Evolutionary conservation across 2,888 invertebrate species (phyloP).

Genomic region (Hyposoter dolosus): DNA sequence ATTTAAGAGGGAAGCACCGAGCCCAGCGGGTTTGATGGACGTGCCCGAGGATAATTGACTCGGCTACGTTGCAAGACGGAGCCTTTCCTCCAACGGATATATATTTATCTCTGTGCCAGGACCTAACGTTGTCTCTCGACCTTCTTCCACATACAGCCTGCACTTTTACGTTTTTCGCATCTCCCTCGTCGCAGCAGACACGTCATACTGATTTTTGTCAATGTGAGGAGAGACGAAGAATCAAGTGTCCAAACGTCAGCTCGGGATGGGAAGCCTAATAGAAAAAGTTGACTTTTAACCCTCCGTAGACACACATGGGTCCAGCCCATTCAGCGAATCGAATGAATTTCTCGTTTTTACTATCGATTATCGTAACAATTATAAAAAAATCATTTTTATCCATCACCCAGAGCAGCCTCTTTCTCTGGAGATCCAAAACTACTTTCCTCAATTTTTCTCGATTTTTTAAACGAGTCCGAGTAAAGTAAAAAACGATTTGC

Average conservation of each 20-base stretch:
- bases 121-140: slow-evolving; percentile 45
- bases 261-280: not conserved
- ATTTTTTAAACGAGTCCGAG: too few species aligned
- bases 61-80: slow-evolving; percentile 20
- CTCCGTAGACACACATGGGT: too few species aligned
- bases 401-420: too few species aligned
- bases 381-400: too few species aligned
- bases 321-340: too few species aligned
- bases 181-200: slow-evolving; percentile 22
- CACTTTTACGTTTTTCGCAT: slow-evolving; percentile 46
- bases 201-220: slow-evolving; percentile 37
- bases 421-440: too few species aligned
- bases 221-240: not conserved
- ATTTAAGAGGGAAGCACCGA: slow-evolving; percentile 54
- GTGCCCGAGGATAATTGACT: slow-evolving; percentile 64
- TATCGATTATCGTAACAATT: too few species aligned
- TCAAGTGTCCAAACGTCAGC: not conserved
- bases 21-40: slow-evolving; percentile 53
- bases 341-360: too few species aligned
- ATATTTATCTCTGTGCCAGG: slow-evolving; percentile 21
- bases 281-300: too few species aligned
- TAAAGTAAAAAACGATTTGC: too few species aligned
- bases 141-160: slow-evolving; percentile 48
- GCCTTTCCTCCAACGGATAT: not conserved
- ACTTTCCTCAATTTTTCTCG: too few species aligned